Evolutionary conservation across 2,888 invertebrate genomes (phyloP).

Genomic region (Cylloceria caligata): DNA sequence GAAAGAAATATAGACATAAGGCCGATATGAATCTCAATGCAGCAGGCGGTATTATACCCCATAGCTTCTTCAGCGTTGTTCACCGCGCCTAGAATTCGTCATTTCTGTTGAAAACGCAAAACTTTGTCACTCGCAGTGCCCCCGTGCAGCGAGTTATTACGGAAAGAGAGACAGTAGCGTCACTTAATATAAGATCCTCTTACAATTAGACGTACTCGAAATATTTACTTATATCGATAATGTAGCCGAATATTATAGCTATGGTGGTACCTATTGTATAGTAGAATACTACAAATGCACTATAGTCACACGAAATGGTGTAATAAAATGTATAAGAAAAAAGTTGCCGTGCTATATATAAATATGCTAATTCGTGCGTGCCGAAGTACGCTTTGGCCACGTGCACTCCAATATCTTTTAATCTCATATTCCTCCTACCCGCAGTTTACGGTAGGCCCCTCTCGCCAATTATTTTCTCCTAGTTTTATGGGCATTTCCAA

Average conservation of each 20-base stretch:
- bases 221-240: no score
- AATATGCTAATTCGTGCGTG: constrained; percentile 22
- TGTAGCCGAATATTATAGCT: not conserved
- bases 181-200: no score
- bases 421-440: constrained; percentile 13
- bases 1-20: no score
- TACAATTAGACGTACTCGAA: no score
- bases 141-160: no score
- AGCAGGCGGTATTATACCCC: no score
- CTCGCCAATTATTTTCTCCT: constrained; percentile 2
- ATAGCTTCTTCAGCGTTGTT: no score
- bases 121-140: no score
- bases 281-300: not conserved
- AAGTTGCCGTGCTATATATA: not conserved
- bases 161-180: no score
- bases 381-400: constrained; percentile 10
- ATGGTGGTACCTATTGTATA: not conserved
- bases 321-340: constrained; percentile 7
- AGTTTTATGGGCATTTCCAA: constrained; percentile 1
- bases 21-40: no score
- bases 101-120: no score
- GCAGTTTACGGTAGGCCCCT: not conserved
- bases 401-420: constrained; percentile 1
- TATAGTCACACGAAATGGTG: not conserved
- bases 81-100: no score